Conservation (phyloP, 2,797 vertebrate genomes). For the Dendrocincla fuliginosa region DNA sequence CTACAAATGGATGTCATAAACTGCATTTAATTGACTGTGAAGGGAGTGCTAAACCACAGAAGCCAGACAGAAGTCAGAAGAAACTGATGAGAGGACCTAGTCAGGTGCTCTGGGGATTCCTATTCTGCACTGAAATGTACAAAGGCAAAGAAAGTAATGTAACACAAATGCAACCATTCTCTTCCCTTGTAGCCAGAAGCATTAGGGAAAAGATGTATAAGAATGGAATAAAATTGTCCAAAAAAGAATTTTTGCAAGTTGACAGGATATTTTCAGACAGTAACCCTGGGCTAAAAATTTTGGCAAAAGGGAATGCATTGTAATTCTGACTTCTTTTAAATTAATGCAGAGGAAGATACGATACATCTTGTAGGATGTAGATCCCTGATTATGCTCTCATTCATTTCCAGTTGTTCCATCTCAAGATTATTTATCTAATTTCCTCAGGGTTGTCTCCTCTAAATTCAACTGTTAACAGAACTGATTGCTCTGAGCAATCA, state of each 20-base stretch:
- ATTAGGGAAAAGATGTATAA: not conserved
- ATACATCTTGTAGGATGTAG: not conserved
- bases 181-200: not conserved
- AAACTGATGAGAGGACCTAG: not conserved
- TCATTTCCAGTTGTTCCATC: not conserved
- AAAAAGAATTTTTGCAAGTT: conserved; percentile 9
- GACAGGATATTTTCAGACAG: not conserved
- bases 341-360: not conserved
- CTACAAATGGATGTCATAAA: not conserved
- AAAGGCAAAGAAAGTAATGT: not conserved
- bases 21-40: not conserved
- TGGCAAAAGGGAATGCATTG: not conserved
- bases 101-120: not conserved
- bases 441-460: not conserved
- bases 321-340: not conserved
- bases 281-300: not conserved
- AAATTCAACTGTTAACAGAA: not conserved
- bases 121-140: not conserved
- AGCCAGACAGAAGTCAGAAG: not conserved
- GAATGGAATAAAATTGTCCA: not conserved
- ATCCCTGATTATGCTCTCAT: not conserved
- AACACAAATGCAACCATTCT: not conserved
- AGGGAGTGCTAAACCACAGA: not conserved
- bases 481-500: not conserved
- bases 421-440: conserved; percentile 10